phyloP scores from a whole-genome alignment of 2,797 vertebrate genomes.

The Trichosurus vulpecula region DNA sequence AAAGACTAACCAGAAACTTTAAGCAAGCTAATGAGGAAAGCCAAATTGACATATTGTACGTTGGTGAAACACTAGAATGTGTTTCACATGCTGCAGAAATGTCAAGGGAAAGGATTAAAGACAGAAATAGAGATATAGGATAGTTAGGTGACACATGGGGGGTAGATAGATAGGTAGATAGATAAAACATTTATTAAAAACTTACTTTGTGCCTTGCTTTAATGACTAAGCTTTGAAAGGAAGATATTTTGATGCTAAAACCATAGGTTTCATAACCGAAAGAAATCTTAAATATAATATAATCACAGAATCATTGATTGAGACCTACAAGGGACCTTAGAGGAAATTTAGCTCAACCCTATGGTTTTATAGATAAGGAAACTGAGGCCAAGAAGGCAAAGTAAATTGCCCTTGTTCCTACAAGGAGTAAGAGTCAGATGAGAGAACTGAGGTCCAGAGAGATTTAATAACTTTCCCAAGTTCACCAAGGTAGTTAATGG shows the following conservation, averaged over 20 bases:
- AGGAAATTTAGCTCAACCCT: background rate
- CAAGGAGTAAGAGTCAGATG: background rate
- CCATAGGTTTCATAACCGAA: conserved; percentile 5
- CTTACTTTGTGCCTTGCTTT: background rate
- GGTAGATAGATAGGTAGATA: no score
- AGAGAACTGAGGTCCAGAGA: background rate
- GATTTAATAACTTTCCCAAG: background rate
- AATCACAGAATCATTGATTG: background rate
- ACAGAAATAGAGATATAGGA: conserved; percentile 4
- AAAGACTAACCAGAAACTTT: background rate
- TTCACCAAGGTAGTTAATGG: background rate
- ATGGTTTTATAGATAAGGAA: background rate
- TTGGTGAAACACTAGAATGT: background rate
- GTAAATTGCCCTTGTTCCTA: background rate
- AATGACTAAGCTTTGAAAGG: background rate
- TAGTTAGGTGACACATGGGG: background rate
- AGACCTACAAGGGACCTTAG: background rate
- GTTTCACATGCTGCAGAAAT: conserved; percentile 34
- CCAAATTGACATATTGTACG: background rate
- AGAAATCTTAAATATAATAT: conserved; percentile 52
- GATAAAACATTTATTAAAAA: background rate
- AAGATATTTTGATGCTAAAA: background rate
- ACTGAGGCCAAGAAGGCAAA: background rate
- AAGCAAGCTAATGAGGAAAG: conserved; percentile 21
- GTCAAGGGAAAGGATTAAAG: conserved; percentile 26